Evolutionary conservation across 2,113 vertebrate genomes (phyloP).

Genomic region (Phaethon lepturus): DNA sequence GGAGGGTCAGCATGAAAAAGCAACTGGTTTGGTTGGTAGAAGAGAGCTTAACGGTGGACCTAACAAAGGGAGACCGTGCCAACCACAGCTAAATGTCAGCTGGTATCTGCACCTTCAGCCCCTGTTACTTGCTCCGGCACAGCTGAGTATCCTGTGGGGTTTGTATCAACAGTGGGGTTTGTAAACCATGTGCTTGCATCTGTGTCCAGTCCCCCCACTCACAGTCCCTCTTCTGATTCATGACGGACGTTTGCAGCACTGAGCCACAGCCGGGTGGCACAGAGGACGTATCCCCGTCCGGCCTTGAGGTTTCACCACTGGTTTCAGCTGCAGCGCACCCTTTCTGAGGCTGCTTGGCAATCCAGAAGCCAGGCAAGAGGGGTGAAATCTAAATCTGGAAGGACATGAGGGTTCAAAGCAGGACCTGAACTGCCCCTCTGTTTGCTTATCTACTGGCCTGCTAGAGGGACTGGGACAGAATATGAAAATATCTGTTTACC

Average conservation of each 20-base stretch:
- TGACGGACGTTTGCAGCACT: background rate
- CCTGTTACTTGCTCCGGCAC: background rate
- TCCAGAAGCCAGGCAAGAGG: background rate
- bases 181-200: background rate
- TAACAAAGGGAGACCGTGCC: background rate
- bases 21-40: background rate
- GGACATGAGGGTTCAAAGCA: background rate
- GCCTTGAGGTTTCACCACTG: background rate
- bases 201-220: too few species aligned
- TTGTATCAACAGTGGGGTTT: background rate
- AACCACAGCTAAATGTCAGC: background rate
- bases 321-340: background rate
- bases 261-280: background rate
- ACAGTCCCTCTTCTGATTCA: background rate
- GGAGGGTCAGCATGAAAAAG: background rate
- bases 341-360: background rate
- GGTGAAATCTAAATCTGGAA: background rate
- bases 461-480: background rate
- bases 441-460: background rate
- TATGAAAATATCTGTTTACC: background rate
- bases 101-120: background rate
- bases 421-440: background rate
- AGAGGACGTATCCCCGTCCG: fast-evolving
- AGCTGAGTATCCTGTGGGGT: background rate
- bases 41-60: background rate